phyloP scores from a whole-genome alignment of 2,797 vertebrate genomes.

The Hoplostethus mediterraneus region DNA sequence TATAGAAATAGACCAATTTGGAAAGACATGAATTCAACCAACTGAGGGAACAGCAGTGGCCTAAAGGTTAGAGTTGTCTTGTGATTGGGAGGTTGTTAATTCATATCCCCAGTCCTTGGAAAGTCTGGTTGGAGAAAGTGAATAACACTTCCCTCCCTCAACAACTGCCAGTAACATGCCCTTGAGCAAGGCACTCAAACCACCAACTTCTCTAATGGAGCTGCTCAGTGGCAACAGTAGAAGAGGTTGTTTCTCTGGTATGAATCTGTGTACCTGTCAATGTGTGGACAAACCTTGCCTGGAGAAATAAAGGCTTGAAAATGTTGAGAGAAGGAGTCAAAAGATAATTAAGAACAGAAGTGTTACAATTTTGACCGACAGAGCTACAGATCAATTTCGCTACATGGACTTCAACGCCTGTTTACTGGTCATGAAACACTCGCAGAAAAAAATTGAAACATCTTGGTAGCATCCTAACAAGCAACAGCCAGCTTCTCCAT shows the following conservation, averaged over 20 bases:
- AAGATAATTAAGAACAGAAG: no score
- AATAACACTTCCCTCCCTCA: conserved; percentile 35
- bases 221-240: neutral
- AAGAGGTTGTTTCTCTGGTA: neutral
- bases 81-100: conserved; percentile 14
- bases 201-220: neutral
- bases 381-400: neutral
- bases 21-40: neutral
- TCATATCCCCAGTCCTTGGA: conserved; percentile 25
- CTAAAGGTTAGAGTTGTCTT: neutral
- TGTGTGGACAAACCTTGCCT: neutral
- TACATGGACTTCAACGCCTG: neutral
- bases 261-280: neutral
- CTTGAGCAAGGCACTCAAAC: conserved; percentile 21
- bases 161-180: conserved; percentile 36
- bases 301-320: no score
- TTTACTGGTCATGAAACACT: no score
- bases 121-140: conserved; percentile 1
- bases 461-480: neutral
- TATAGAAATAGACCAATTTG: neutral
- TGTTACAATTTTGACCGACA: no score
- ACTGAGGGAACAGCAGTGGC: neutral
- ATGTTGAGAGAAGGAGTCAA: no score
- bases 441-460: no score
- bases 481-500: neutral